Evolutionary conservation across 1,140 invertebrate species (phyloP).

Genomic region (Ridgeia piscesae): DNA sequence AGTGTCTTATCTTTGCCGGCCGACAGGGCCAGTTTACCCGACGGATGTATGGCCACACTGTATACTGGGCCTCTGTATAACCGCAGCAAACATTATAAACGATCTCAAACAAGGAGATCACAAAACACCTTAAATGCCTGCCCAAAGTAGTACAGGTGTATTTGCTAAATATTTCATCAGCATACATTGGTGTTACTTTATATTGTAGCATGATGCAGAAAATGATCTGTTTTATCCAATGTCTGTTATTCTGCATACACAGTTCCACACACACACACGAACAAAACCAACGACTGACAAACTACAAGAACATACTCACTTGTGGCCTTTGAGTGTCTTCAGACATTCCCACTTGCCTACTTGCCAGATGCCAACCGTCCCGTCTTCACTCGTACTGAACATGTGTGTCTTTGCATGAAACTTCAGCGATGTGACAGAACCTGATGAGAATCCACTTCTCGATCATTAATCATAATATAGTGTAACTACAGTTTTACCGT

Average conservation of each 20-base stretch:
- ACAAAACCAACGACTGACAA: neutral
- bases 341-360: slow-evolving; percentile 77
- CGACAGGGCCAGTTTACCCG: slow-evolving; percentile 83
- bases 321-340: slow-evolving; percentile 57
- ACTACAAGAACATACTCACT: slow-evolving; percentile 44
- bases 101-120: neutral
- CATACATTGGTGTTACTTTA: too few species aligned
- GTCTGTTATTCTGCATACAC: too few species aligned
- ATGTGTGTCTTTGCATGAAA: slow-evolving; percentile 79
- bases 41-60: slow-evolving; percentile 72
- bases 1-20: slow-evolving; percentile 81
- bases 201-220: too few species aligned
- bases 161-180: too few species aligned
- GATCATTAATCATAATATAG: neutral
- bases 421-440: slow-evolving; percentile 72
- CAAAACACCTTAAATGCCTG: too few species aligned
- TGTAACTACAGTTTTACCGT: neutral
- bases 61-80: slow-evolving; percentile 47
- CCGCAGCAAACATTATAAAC: neutral
- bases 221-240: too few species aligned
- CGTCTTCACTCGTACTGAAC: slow-evolving; percentile 81
- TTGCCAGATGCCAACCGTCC: slow-evolving; percentile 76
- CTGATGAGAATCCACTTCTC: slow-evolving; percentile 42
- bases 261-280: neutral
- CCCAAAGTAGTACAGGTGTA: too few species aligned